Percentiles rank a stretch among this genome's conserved stretches.
Conservation (phyloP, 1,140 invertebrate genomes). For the Ericerus pela region DNA sequence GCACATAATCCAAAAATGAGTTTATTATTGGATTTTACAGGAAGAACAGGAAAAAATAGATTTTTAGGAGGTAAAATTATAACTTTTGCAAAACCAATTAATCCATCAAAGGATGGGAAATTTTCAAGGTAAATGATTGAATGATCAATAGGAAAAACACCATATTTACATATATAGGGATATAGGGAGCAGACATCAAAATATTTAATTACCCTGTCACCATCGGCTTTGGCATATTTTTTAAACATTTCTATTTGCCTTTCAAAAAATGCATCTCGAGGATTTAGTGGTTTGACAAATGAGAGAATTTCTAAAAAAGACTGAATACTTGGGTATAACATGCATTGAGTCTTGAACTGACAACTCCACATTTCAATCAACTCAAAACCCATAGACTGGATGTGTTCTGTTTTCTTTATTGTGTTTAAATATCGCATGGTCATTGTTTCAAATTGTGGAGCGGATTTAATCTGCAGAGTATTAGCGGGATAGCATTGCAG, state of each 20-base stretch:
- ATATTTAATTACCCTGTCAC: neutral
- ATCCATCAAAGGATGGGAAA: neutral
- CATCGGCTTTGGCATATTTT: neutral
- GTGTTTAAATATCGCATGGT: neutral
- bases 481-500: neutral
- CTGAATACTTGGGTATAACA: neutral
- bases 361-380: neutral
- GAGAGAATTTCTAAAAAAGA: neutral
- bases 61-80: constrained; percentile 25
- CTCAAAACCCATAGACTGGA: neutral
- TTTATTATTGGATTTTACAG: constrained; percentile 22
- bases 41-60: constrained; percentile 28
- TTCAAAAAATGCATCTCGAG: constrained; percentile 1
- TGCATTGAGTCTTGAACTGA: neutral
- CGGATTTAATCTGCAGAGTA: neutral
- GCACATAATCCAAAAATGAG: constrained; percentile 27
- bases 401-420: neutral
- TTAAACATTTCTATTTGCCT: neutral
- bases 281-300: neutral
- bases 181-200: neutral
- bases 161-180: neutral
- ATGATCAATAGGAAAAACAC: neutral
- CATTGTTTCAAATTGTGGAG: neutral
- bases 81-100: constrained; percentile 23
- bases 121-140: neutral